Evolutionary conservation across 2,113 vertebrate genomes (phyloP), one percentile per base, ranked within the genome.

Genomic region (Gobio gobio): DNA sequence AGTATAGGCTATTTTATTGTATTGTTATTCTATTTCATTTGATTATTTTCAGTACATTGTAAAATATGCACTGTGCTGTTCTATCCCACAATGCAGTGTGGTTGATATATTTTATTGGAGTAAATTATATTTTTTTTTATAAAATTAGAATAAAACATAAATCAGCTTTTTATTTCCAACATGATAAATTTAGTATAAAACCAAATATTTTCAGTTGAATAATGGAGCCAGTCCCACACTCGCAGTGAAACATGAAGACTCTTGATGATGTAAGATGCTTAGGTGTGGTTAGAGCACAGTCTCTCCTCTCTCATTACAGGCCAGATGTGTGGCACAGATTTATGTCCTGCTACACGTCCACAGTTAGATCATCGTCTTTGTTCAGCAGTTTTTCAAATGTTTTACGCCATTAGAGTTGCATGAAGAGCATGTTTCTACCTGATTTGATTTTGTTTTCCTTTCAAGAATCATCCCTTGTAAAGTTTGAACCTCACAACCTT

Each of bases 401-500:
- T 26, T 26, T 26, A 63, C 10, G 18, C 64, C 29, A 9, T 68
- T 68, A 36, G 9, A 68, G 64, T 36, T 36, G 33, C 64, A 68
- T 2, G 2, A 36, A 9, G 33, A 68, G 33, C 16, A 70, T 70
- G 36, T 70, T 70, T 70, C 33, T 70, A 22, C 18, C 66, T 43
- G 66, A 70, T 70, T 43, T 22, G 36, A 70, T 22, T 43, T 40
- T 43, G 66, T 70, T 36, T 70, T 22, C 3, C 43, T 70, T 43
- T 70, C 16, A 40, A 43, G 16, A 4, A 70, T 70, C 5, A 1
- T 66, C 6, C 63, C 26, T 33, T 10, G 3, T 70, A 33, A 70
- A 70, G 36, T 70, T 70, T 70, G 33, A 70, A 70, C 33, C 36
- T 33, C 18, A 40, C 66, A 70, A 70, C 66, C 66, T 70, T 70